Evolutionary conservation across 2,797 vertebrate genomes (phyloP).

Genomic region (Enteromius argenteus): DNA sequence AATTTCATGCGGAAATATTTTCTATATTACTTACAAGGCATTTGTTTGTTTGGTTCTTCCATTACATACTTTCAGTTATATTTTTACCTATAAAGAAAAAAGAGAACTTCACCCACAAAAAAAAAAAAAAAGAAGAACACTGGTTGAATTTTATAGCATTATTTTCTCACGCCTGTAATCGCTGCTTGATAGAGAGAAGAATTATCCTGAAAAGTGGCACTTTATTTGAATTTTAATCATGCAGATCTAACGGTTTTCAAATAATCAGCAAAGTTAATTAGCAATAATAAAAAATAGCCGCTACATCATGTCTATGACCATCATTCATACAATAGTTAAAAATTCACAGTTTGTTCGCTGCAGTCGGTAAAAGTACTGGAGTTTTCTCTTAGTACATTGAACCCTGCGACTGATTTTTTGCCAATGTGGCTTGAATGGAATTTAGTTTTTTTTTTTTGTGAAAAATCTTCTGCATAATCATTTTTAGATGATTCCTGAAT

Average conservation of each 20-base stretch:
- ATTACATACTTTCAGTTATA: background rate
- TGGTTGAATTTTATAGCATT: background rate
- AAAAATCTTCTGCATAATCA: constrained; percentile 60
- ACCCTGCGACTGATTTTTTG: constrained; percentile 64
- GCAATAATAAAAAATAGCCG: background rate
- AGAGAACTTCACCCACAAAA: background rate
- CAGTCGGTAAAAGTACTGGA: background rate
- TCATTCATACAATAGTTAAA: background rate
- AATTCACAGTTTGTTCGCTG: background rate
- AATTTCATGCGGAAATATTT: no score
- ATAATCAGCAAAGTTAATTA: background rate
- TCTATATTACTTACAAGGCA: background rate
- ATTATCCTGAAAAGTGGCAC: background rate
- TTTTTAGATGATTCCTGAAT: constrained; percentile 86
- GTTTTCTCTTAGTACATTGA: constrained; percentile 66
- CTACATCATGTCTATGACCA: background rate
- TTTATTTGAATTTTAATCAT: background rate
- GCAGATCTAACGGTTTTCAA: background rate
- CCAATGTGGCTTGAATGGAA: constrained; percentile 40
- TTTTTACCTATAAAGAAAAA: background rate
- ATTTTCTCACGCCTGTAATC: background rate
- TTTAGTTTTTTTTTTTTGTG: constrained; percentile 31
- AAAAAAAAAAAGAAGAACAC: background rate
- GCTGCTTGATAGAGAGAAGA: background rate
- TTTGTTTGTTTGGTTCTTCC: background rate